phyloP scores from a whole-genome alignment of 2,888 invertebrate species.

The Cylindroiulus punctatus region DNA sequence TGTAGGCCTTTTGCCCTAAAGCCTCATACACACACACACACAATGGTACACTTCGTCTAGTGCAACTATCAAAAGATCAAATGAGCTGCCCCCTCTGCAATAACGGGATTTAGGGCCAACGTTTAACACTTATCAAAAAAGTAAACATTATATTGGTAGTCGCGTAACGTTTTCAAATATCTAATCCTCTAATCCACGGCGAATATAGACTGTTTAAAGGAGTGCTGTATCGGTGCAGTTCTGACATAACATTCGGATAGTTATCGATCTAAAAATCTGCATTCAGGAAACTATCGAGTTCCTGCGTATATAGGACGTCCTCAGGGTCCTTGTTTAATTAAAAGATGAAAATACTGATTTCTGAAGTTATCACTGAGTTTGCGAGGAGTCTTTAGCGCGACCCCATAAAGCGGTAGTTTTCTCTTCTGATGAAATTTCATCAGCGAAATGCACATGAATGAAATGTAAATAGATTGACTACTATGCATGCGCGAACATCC shows the following conservation, averaged over 20 bases:
- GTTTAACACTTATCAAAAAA: background rate
- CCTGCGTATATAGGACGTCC: background rate
- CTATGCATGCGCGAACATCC: slow-evolving; percentile 25
- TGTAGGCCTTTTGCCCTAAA: too few species aligned
- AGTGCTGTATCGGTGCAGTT: background rate
- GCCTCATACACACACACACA: too few species aligned
- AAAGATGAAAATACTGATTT: slow-evolving; percentile 32
- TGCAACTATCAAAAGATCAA: slow-evolving; percentile 24
- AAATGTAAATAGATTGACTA: slow-evolving; percentile 32
- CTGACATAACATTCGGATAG: slow-evolving; percentile 10
- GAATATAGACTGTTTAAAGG: background rate
- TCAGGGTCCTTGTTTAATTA: slow-evolving; percentile 16
- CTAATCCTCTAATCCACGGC: background rate
- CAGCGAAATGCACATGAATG: slow-evolving; percentile 32
- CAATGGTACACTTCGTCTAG: background rate
- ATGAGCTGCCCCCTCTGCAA: background rate
- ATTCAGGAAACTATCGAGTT: slow-evolving; percentile 21
- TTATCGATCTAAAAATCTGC: slow-evolving; percentile 25
- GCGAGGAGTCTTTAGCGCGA: background rate
- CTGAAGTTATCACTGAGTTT: slow-evolving; percentile 22
- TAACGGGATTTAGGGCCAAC: background rate
- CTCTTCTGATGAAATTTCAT: slow-evolving; percentile 32
- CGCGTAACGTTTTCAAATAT: background rate
- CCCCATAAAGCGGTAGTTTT: slow-evolving; percentile 20
- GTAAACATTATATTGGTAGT: background rate